phyloP scores from a whole-genome alignment of 2,797 vertebrate genomes.

The Dromococcyx pavoninus region DNA sequence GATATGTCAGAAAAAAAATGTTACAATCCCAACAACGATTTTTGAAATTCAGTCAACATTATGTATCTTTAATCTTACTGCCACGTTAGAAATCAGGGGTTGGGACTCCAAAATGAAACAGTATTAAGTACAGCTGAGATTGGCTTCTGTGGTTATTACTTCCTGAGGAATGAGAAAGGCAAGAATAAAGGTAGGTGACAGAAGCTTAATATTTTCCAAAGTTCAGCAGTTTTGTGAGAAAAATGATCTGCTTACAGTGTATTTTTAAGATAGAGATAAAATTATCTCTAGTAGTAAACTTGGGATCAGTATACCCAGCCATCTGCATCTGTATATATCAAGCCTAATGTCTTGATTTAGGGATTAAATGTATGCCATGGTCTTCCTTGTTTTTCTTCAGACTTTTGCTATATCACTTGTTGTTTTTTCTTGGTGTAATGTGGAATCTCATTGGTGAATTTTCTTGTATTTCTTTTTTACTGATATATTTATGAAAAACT shows the following conservation, averaged over 20 bases:
- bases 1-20: background rate
- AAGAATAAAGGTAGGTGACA: background rate
- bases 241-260: background rate
- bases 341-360: background rate
- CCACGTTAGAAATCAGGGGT: background rate
- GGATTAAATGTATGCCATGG: background rate
- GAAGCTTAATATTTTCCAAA: background rate
- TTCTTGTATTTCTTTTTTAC: background rate
- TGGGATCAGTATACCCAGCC: background rate
- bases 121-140: background rate
- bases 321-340: background rate
- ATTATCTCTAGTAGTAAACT: background rate
- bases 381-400: background rate
- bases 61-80: background rate
- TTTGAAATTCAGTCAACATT: background rate
- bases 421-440: background rate
- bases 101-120: background rate
- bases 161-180: background rate
- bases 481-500: background rate
- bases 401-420: background rate
- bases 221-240: background rate
- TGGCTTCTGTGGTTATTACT: background rate
- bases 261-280: constrained; percentile 6
- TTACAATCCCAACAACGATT: background rate
- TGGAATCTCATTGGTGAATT: background rate